Evolutionary conservation across 1,140 invertebrate species (phyloP).

Genomic region (Zaprionus africanus): DNA sequence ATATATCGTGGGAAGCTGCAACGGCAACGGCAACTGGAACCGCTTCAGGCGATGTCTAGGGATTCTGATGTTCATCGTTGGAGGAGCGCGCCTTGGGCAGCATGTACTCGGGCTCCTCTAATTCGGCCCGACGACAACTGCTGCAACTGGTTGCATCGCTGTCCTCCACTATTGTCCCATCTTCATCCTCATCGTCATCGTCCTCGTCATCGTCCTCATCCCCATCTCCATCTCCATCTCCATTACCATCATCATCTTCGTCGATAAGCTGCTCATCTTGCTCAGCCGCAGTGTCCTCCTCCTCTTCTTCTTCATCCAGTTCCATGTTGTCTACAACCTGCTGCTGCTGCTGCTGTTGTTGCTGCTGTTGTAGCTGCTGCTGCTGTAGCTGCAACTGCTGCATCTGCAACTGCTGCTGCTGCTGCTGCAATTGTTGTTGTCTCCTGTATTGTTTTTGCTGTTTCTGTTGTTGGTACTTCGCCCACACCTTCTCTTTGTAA

Average conservation of each 20-base stretch:
- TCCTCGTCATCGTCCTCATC: constrained; percentile 8
- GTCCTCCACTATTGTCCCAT: constrained; percentile 67
- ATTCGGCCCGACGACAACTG: constrained; percentile 64
- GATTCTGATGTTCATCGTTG: background rate
- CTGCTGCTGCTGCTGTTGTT: constrained; percentile 5
- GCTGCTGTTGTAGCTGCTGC: constrained; percentile 2
- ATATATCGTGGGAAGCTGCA: background rate
- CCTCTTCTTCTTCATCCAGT: constrained; percentile 13
- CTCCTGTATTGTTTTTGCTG: constrained; percentile 2
- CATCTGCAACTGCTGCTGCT: background rate
- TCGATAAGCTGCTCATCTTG: constrained; percentile 3
- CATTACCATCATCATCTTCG: constrained; percentile 3
- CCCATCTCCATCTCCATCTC: constrained; percentile 33
- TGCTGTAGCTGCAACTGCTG: constrained; percentile 15
- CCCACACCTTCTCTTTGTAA: background rate
- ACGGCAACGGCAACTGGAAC: constrained; percentile 13
- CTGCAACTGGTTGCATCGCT: constrained; percentile 76
- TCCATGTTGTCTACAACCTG: constrained; percentile 39
- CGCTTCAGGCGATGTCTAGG: background rate
- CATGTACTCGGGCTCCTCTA: constrained; percentile 46
- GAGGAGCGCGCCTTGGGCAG: background rate
- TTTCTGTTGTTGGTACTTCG: constrained; percentile 18
- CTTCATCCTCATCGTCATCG: constrained; percentile 52
- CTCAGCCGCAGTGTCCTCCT: constrained; percentile 3
- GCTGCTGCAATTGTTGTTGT: constrained; percentile 9